A percentile compares a stretch with the other conserved stretches of the same genome.
Evolutionary conservation across 2,797 vertebrate species (phyloP).

Genomic region (Todus mexicanus): DNA sequence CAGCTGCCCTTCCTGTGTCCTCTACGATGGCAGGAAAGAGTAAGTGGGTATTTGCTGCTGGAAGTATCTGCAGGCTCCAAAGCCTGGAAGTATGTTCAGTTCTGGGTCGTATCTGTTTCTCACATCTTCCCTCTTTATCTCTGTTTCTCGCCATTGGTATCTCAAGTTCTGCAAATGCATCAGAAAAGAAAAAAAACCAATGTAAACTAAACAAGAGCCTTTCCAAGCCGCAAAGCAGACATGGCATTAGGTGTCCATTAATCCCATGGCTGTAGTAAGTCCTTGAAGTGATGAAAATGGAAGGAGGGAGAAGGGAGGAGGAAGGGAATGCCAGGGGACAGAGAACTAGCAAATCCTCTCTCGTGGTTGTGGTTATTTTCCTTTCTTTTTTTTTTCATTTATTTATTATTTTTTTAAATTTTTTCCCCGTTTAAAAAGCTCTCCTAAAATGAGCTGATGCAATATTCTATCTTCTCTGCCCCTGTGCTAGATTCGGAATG

Average conservation of each 20-base stretch:
- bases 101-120: background rate
- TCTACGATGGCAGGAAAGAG: background rate
- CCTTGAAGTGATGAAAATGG: background rate
- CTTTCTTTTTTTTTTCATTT: background rate
- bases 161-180: conserved; percentile 73
- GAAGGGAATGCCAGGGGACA: background rate
- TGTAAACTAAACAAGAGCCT: conserved; percentile 67
- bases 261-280: conserved; percentile 27
- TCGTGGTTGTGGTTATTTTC: background rate
- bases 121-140: conserved; percentile 37
- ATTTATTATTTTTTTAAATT: background rate
- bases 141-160: conserved; percentile 24
- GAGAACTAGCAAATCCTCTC: background rate
- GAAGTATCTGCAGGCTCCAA: background rate
- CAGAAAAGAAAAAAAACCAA: conserved; percentile 69
- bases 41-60: background rate
- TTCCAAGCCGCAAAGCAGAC: conserved; percentile 55
- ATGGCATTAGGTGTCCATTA: conserved; percentile 52
- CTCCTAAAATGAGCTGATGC: conserved; percentile 12
- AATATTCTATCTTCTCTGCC: background rate
- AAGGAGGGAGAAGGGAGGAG: background rate
- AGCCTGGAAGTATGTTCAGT: background rate
- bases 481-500: background rate
- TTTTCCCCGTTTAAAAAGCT: background rate
- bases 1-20: conserved; percentile 39